Evolutionary conservation across 2,113 vertebrate species (phyloP).

Genomic region (Apus apus): DNA sequence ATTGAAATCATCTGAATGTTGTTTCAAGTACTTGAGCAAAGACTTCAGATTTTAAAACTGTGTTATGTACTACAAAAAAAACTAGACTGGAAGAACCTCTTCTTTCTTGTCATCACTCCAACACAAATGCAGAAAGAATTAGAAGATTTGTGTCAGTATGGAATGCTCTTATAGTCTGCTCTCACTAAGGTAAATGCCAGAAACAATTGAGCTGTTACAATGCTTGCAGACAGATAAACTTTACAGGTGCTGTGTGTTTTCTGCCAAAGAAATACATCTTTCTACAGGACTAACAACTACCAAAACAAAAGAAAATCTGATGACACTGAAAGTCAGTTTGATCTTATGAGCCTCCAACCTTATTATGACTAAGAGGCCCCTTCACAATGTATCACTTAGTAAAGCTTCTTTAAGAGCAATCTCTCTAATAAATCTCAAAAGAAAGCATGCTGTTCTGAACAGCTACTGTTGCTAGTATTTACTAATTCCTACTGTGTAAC

Average conservation of each 20-base stretch:
- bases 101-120: neutral
- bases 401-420: neutral
- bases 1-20: neutral
- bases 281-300: fast-evolving
- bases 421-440: neutral
- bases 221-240: neutral
- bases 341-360: neutral
- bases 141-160: neutral
- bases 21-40: neutral
- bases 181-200: neutral
- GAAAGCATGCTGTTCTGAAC: neutral
- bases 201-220: neutral
- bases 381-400: neutral
- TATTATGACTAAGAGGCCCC: neutral
- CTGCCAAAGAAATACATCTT: neutral
- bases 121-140: neutral
- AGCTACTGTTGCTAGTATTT: neutral
- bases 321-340: neutral
- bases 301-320: neutral
- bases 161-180: neutral
- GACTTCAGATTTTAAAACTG: neutral
- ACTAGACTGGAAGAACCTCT: neutral
- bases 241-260: neutral
- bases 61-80: neutral
- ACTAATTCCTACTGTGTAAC: neutral